Conservation (phyloP, 2,113 vertebrate species). For the Anseranas semipalmata region DNA sequence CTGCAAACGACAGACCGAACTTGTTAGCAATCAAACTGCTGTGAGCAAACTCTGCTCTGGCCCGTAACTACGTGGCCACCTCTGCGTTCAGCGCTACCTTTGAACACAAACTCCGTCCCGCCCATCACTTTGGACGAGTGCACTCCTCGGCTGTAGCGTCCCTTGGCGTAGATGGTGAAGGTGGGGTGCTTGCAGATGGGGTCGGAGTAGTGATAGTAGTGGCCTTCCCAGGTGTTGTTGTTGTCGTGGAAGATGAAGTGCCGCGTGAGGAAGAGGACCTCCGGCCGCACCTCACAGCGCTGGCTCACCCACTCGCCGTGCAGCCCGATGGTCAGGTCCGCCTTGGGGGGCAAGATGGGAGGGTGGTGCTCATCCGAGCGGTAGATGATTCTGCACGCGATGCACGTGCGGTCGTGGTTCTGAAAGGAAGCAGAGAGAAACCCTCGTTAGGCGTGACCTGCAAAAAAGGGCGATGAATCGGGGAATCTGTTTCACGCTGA, state of each 20-base stretch:
- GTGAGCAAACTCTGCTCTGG: not conserved
- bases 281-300: conserved; percentile 93
- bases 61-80: not conserved
- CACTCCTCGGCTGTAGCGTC: conserved; percentile 90
- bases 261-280: conserved; percentile 95
- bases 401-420: conserved; percentile 88
- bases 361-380: conserved; percentile 90
- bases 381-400: conserved; percentile 88
- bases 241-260: conserved; percentile 96
- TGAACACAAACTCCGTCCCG: conserved; percentile 93
- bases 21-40: not conserved
- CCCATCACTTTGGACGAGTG: conserved; percentile 90
- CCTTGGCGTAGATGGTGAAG: conserved; percentile 94
- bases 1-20: not conserved
- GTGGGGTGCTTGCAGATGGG: conserved; percentile 95
- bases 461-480: not conserved
- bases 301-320: conserved; percentile 97
- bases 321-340: conserved; percentile 87
- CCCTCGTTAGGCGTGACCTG: not conserved
- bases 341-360: conserved; percentile 87
- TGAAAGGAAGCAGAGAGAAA: conserved; percentile 58
- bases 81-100: conserved; percentile 77
- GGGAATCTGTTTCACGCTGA: not conserved
- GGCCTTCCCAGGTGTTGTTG: conserved; percentile 96
- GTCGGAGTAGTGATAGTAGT: conserved; percentile 97